A percentile compares a stretch with the other conserved stretches of the same genome.
These are phyloP conservation scores for Diarsia dahlii DNA, from an alignment of 2,888 invertebrate species.

Conservation along the genomic window DNA sequence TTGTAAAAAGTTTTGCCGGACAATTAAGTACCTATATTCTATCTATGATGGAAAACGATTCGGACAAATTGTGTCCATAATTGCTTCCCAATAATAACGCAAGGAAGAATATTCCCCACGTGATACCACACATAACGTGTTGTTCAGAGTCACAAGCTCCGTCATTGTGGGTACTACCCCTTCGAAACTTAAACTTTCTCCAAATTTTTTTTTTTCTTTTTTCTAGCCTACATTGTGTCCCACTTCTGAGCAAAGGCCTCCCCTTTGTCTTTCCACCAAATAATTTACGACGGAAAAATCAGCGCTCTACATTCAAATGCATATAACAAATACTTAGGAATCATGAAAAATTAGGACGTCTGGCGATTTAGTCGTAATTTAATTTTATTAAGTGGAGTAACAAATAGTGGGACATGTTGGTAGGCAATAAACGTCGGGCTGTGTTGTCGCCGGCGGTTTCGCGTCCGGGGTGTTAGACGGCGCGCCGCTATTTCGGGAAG, in stretches of 20 bases:
- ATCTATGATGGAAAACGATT: not conserved
- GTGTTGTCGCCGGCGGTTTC: slow-evolving; percentile 66
- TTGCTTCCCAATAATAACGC: not conserved
- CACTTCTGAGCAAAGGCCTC: too few relatives aligned
- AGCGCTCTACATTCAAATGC: slow-evolving; percentile 34
- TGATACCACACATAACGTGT: not conserved
- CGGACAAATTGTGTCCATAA: not conserved
- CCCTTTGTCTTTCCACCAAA: too few relatives aligned
- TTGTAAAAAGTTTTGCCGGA: too few relatives aligned
- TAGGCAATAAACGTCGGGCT: slow-evolving; percentile 70
- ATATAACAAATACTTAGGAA: slow-evolving; percentile 44
- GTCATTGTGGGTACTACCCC: slow-evolving; percentile 7
- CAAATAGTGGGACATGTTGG: slow-evolving; percentile 66
- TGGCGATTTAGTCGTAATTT: slow-evolving; percentile 59
- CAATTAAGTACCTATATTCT: not conserved
- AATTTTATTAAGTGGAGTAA: slow-evolving; percentile 65
- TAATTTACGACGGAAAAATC: not conserved
- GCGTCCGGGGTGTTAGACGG: slow-evolving; percentile 84
- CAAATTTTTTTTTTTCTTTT: not conserved
- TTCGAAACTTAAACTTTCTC: too few relatives aligned
- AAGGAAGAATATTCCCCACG: not conserved
- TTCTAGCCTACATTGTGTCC: too few relatives aligned
- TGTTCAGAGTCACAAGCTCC: not conserved
- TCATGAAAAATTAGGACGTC: slow-evolving; percentile 57
- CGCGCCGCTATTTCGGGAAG: slow-evolving; percentile 85